Evolutionary conservation across 1,140 invertebrate genomes (phyloP), one percentile per base, ranked within the genome.

Genomic region (Procambarus clarkii): DNA sequence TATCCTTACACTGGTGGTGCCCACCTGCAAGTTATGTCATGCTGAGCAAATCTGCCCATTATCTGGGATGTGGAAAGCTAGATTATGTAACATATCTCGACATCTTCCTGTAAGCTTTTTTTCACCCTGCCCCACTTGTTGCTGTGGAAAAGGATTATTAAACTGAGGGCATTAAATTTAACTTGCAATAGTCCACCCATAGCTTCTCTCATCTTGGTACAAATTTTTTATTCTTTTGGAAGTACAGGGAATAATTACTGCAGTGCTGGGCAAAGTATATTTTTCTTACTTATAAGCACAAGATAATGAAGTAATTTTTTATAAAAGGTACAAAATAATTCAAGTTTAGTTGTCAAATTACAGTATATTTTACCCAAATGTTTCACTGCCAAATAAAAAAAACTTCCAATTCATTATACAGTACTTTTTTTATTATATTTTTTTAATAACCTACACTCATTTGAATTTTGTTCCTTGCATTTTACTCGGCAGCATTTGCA

Each of bases 91-190:
- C 13, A 13, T 34, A 34, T 34, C 34, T 34, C 34, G 1, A 34
- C 34, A 34, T 34, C 34, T 34, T 34, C 34, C 34, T 21, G 60
- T 64, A 18, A 2, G 60, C 18, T 64, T 21, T 69, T 34, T 24
- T 74, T 74, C 24, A 34, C 24, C 50, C 24, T 34, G 1, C 69
- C 15, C 69, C 34, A 44, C 58, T 69, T 83, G 21, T 69, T n/a
- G 69, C 34, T 83, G 54, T 82, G 44, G 34, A 60, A 69, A 83
- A n/a, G 44, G n/a, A 11, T 69, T 15, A 60, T 15, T 34, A 24
- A 69, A 69, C 18, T 9, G 45, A 45, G 81, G 81, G 81, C 81
- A 83, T 83, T 83, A 83, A 64, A 83, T 69, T 69, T 64, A 69
- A n/a, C 44, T 83, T 64, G 13, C 50, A 54, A 5, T 69, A 83